phyloP scores from a whole-genome alignment of 2,113 vertebrate genomes.

The Paracanthobrama guichenoti region DNA sequence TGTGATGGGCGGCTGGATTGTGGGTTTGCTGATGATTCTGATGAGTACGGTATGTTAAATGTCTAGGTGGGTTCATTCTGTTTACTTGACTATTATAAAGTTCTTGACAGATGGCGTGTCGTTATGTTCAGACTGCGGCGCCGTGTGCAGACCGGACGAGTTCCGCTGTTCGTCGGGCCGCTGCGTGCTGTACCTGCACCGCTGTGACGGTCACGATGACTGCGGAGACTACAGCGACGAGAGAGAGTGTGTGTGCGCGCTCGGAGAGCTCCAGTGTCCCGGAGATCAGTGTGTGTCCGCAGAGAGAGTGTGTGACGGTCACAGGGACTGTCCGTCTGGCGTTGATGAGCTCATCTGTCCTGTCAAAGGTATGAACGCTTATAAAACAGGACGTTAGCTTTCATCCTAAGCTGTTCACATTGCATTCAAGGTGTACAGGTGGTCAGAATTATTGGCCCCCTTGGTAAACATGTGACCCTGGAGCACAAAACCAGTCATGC shows the following conservation, averaged over 20 bases:
- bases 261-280: constrained; percentile 80
- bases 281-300: constrained; percentile 72
- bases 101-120: neutral
- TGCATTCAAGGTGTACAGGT: too few species aligned
- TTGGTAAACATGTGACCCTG: too few species aligned
- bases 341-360: constrained; percentile 82
- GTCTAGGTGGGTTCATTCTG: too few species aligned
- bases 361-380: constrained; percentile 69
- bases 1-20: constrained; percentile 80
- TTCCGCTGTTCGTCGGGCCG: constrained; percentile 77
- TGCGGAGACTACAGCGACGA: constrained; percentile 88
- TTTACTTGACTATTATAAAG: too few species aligned
- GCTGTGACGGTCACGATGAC: constrained; percentile 85
- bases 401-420: too few species aligned
- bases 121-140: constrained; percentile 76
- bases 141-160: constrained; percentile 77
- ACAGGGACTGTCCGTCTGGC: constrained; percentile 76
- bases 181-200: constrained; percentile 79
- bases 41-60: constrained; percentile 73
- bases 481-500: too few species aligned
- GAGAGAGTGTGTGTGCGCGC: constrained; percentile 74
- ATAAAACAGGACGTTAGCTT: neutral
- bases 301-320: constrained; percentile 78
- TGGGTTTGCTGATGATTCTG: constrained; percentile 79
- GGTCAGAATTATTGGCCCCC: too few species aligned